Conservation (phyloP, 2,888 invertebrate genomes). For the Listrodromus nycthemerus region DNA sequence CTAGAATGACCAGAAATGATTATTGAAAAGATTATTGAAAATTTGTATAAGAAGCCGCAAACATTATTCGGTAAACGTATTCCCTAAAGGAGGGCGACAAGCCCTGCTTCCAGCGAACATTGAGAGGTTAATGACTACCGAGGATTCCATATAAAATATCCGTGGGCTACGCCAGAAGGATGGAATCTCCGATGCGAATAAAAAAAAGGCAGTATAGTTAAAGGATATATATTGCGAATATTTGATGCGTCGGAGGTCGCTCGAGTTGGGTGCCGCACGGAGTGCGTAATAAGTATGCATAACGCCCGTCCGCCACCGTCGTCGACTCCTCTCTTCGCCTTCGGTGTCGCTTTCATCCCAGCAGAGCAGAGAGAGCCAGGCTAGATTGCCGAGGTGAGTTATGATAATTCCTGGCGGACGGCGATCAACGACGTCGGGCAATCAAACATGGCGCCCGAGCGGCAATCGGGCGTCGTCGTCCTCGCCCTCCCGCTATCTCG, state of each 20-base stretch:
- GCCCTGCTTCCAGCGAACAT: neutral
- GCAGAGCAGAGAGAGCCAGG: constrained; percentile 47
- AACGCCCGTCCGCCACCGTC: constrained; percentile 64
- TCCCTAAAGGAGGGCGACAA: neutral
- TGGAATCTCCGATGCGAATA: constrained; percentile 37
- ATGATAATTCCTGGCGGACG: constrained; percentile 82
- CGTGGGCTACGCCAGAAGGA: neutral
- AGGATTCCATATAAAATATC: neutral
- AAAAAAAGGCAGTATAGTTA: constrained; percentile 32
- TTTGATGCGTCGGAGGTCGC: constrained; percentile 62
- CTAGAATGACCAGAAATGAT: neutral
- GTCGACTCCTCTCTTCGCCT: constrained; percentile 64
- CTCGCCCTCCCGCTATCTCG: constrained; percentile 67
- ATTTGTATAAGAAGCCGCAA: too few species aligned
- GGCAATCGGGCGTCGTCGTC: constrained; percentile 76
- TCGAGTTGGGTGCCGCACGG: constrained; percentile 56
- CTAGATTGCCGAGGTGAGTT: constrained; percentile 74
- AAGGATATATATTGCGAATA: constrained; percentile 63
- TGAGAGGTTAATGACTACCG: neutral
- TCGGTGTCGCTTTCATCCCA: constrained; percentile 63
- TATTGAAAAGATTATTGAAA: neutral
- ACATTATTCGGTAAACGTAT: too few species aligned
- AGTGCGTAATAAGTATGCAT: constrained; percentile 64
- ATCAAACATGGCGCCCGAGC: constrained; percentile 82
- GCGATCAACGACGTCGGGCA: constrained; percentile 82